A percentile compares a stretch with the other conserved stretches of the same genome.
Conservation (phyloP, 1,140 invertebrate species). For the Drosophila dunni region DNA sequence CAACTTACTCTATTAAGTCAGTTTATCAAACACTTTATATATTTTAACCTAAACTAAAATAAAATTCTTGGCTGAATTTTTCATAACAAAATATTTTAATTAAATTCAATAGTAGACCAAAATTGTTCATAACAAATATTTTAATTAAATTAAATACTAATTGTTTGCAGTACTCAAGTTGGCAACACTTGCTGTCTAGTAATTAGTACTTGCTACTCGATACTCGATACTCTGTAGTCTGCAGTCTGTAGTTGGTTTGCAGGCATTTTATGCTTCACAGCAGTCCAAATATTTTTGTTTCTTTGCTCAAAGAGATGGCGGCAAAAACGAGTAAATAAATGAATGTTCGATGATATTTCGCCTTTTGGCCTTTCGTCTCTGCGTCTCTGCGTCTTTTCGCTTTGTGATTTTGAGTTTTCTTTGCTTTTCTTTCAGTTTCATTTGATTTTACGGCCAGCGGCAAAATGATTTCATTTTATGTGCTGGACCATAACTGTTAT, state of each 20-base stretch:
- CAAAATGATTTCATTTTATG: slow-evolving; percentile 67
- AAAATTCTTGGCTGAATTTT: background rate
- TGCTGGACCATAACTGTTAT: slow-evolving; percentile 27
- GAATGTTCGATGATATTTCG: slow-evolving; percentile 66
- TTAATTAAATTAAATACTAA: background rate
- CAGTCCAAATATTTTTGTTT: slow-evolving; percentile 68
- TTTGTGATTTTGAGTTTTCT: slow-evolving; percentile 42
- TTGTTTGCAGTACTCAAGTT: background rate
- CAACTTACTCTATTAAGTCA: no score
- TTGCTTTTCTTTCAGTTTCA: slow-evolving; percentile 13
- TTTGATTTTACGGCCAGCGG: slow-evolving; percentile 52
- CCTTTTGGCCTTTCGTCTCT: slow-evolving; percentile 39
- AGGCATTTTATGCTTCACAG: background rate
- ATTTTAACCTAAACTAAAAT: no score
- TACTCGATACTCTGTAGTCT: no score
- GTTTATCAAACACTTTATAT: no score
- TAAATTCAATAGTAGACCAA: background rate
- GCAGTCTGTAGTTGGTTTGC: slow-evolving; percentile 6
- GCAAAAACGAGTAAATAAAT: slow-evolving; percentile 53
- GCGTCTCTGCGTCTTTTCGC: slow-evolving; percentile 5
- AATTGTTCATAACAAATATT: background rate
- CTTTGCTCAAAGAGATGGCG: slow-evolving; percentile 69
- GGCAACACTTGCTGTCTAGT: background rate
- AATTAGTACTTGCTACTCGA: background rate
- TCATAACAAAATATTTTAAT: background rate